Base-by-base conservation (phyloP, 2,113 vertebrate genomes). In the Myotis brandtii region DNA sequence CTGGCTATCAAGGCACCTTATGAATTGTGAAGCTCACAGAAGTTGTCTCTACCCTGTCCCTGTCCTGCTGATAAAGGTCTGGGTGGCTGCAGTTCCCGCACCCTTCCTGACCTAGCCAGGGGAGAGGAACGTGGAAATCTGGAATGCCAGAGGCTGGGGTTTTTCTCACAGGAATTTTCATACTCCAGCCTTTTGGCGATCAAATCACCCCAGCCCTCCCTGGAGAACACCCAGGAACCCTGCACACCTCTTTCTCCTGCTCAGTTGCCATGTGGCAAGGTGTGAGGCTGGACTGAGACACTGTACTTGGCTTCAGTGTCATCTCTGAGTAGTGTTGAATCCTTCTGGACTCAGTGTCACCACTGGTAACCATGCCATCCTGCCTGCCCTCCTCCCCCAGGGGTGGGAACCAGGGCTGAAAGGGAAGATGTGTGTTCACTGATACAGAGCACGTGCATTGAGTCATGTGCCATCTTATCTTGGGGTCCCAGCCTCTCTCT, bases 181-280 rank as follows among this genome's bases (percentile, higher is more conserved):
- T 6, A 12, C 56, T 48, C 40, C 17, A 67, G 82, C 13, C 34
- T 76, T 27, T 16, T 17, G 32, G 23, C 16, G 46, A 62, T 30
- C 72, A 9, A 5, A 25, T 6, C 46, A 52, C 18, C 66, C 46
- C 6, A 25, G 32, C 50, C 34, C 37, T 54, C 34, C n/a, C 54
- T 23, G 14, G 34, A 43, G 34, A 37, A 7, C 40, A 46, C 4
- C 48, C 46, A 13, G 52, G 69, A 75, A 9, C 2, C 59, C 40
- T 7, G 1, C 59, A 12, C 21, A 6, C 25, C 3, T 13, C 18
- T 16, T 16, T 13, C 11, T 9, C 50, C 73, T 48, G 46, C 46
- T 56, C 4, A 0, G 1, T 2, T 1, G 11, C 20, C 43, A 9
- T 9, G 30, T 3, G 23, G 56, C 30, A 1, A 4, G 3, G 67